Base-by-base conservation (phyloP, 2,797 vertebrate species). In the Helostoma temminkii region DNA sequence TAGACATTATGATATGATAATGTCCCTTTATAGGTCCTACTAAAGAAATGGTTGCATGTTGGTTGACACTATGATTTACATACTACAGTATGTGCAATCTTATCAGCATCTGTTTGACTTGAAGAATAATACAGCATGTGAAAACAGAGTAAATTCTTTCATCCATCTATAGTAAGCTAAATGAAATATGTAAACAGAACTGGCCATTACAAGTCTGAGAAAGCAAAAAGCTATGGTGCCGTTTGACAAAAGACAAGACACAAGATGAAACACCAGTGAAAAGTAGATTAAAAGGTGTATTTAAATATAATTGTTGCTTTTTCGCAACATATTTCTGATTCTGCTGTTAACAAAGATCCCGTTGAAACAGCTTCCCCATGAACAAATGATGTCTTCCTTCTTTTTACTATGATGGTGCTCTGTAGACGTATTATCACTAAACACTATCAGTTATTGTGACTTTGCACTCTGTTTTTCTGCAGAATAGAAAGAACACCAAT, bases 321-420 rank as follows among this genome's bases (percentile, higher is more conserved):
- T 34, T 60, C 1, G 48, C 15, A 34, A 26, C 12, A 26, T 15
- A 39, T 50, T 49, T 14, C 4, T 19, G 30, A 28, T 28, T 28
- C 24, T n/a, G 42, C 25, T 14, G 14, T 12, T 28, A 50, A 21
- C n/a, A 30, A 50, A 25, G 45, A 5, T 1, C 37, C 22, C 25
- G 7, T 5, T 75, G 12, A 53, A 11, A 28, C 32, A 32, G 19
- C 16, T 42, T 10, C n/a, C 26, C 3, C 21, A 45, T 61, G 50
- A 57, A 49, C 39, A 46, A 34, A 3, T 18, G 0, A 53, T 60
- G 36, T 71, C 60, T 46, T 58, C 39, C 39, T 41, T 18, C 1
- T 6, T 41, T 68, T 22, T 34, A 36, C 18, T 10, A 11, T 7
- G 21, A 49, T 16, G 22, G 25, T 6, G 11, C 58, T 28, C 46